These are phyloP conservation scores for Alcis repandata DNA, from an alignment of 2,888 invertebrate species.

Conservation along the genomic window DNA sequence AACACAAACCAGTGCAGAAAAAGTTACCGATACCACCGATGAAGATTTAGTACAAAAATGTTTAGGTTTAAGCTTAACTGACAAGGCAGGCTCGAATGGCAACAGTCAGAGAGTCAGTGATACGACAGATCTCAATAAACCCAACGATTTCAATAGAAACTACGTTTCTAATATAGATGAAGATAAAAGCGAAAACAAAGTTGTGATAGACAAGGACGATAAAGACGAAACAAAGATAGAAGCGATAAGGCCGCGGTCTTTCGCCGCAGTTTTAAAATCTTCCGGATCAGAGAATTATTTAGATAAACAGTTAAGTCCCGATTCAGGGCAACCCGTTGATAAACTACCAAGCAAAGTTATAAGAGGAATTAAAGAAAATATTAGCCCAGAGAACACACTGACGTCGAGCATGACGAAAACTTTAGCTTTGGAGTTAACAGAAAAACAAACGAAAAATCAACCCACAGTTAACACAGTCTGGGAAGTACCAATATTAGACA, in stretches of 20 bases:
- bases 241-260: constrained; percentile 69
- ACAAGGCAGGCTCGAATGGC: constrained; percentile 59
- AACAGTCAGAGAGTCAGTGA: constrained; percentile 64
- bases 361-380: constrained; percentile 87
- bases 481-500: constrained; percentile 60
- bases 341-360: constrained; percentile 86
- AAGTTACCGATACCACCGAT: constrained; percentile 84
- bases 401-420: constrained; percentile 78
- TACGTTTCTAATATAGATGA: constrained; percentile 43
- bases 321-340: constrained; percentile 75
- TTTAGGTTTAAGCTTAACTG: constrained; percentile 80
- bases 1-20: constrained; percentile 56
- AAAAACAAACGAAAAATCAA: constrained; percentile 66
- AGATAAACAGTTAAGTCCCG: constrained; percentile 76
- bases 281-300: constrained; percentile 78
- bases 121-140: constrained; percentile 76
- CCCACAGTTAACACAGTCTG: constrained; percentile 58
- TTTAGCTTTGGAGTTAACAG: constrained; percentile 69
- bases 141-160: constrained; percentile 74
- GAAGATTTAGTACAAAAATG: constrained; percentile 82
- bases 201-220: constrained; percentile 42
- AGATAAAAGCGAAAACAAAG: constrained; percentile 31
- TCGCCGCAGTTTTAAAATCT: constrained; percentile 79
- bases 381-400: constrained; percentile 87
- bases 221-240: constrained; percentile 62